phyloP scores from a whole-genome alignment of 35 echinoderm and acorn worm species.

The Apostichopus japonicus region DNA sequence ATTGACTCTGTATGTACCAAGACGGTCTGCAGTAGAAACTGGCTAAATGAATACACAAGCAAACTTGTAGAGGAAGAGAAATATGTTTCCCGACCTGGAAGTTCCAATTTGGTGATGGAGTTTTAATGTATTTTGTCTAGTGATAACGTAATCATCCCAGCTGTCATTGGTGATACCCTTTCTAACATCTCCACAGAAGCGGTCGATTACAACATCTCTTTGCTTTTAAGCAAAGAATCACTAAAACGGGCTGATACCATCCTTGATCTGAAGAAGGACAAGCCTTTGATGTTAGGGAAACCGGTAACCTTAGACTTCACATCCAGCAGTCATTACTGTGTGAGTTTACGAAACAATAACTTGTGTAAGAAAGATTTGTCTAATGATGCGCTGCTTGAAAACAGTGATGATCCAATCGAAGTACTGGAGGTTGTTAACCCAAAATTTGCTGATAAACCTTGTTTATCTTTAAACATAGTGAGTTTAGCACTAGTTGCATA shows the following conservation, averaged over 20 bases:
- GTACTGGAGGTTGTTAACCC: not conserved
- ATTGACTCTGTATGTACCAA: too few relatives aligned
- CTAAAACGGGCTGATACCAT: slow-evolving; percentile 23
- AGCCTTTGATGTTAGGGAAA: slow-evolving; percentile 20
- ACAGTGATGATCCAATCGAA: not conserved
- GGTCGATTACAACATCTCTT: not conserved
- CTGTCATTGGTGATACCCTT: too few relatives aligned
- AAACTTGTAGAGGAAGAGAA: too few relatives aligned
- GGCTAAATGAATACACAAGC: too few relatives aligned
- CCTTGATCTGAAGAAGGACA: slow-evolving; percentile 12
- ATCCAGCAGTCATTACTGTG: not conserved
- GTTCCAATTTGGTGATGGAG: too few relatives aligned
- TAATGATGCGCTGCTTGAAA: not conserved
- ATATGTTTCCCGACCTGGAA: too few relatives aligned
- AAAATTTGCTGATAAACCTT: too few relatives aligned
- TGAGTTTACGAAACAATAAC: not conserved
- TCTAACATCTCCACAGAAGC: not conserved
- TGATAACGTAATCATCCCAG: too few relatives aligned
- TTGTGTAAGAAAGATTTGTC: not conserved
- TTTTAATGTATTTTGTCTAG: too few relatives aligned
- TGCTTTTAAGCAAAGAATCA: slow-evolving; percentile 40
- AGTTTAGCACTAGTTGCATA: too few relatives aligned
- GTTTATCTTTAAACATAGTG: too few relatives aligned
- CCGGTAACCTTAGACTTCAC: not conserved
- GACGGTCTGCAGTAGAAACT: too few relatives aligned